Evolutionary conservation across 2,113 vertebrate species (phyloP).

Genomic region (Rhabdornis inornatus): DNA sequence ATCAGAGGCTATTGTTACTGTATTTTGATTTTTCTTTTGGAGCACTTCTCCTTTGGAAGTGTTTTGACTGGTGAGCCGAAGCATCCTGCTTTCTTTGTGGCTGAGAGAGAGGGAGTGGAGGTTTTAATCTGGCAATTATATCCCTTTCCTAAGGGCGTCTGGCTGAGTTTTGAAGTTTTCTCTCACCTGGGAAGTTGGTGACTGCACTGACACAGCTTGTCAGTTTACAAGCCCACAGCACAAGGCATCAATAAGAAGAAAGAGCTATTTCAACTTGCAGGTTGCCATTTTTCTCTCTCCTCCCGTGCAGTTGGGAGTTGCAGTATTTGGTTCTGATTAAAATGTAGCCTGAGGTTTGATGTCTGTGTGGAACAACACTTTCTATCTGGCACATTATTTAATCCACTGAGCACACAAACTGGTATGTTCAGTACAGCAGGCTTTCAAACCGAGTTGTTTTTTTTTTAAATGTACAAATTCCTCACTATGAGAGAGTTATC

Average conservation of each 20-base stretch:
- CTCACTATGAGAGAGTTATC: neutral
- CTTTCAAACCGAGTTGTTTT: neutral
- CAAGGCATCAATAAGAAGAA: neutral
- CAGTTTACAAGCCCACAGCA: neutral
- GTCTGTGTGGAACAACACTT: neutral
- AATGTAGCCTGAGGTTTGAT: neutral
- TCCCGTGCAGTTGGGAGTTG: neutral
- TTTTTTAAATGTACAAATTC: neutral
- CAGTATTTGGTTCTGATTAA: constrained; percentile 34
- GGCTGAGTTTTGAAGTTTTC: constrained; percentile 31
- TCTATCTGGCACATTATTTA: neutral
- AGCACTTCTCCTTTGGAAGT: neutral
- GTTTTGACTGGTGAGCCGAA: neutral
- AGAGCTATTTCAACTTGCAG: neutral
- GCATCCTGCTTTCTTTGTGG: neutral
- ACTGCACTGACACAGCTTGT: neutral
- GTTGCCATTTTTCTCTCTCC: neutral
- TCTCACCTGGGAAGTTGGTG: neutral
- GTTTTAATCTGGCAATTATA: constrained; percentile 33
- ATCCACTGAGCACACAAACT: neutral
- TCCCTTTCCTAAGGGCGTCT: neutral
- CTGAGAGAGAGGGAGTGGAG: neutral
- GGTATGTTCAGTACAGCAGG: neutral
- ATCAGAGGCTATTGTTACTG: neutral
- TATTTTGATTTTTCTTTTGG: neutral